phyloP scores from a whole-genome alignment of 1,140 invertebrate genomes.

The Nilaparvata lugens region DNA sequence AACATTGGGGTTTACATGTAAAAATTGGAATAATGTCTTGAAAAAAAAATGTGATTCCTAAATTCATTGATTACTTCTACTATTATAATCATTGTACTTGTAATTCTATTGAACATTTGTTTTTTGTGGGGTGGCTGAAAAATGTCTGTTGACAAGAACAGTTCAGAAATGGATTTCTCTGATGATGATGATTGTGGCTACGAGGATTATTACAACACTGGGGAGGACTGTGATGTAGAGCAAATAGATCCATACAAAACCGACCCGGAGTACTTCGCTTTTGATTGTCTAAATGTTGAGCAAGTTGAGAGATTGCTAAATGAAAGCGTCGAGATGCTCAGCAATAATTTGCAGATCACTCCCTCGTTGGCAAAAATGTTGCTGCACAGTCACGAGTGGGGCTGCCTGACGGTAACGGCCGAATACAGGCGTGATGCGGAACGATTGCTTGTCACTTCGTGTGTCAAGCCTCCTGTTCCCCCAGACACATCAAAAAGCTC shows the following conservation, averaged over 20 bases:
- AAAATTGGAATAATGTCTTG: too few relatives aligned
- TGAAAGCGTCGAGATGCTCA: conserved; percentile 85
- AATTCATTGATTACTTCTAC: too few relatives aligned
- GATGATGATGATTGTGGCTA: conserved; percentile 47
- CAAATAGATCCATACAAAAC: conserved; percentile 62
- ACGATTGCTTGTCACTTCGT: conserved; percentile 64
- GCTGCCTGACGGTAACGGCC: conserved; percentile 63
- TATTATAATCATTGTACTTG: too few relatives aligned
- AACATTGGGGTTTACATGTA: too few relatives aligned
- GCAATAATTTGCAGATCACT: conserved; percentile 72
- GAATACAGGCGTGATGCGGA: conserved; percentile 70
- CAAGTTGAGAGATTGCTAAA: conserved; percentile 89
- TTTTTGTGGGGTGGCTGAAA: too few relatives aligned
- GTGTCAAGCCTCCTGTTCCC: conserved; percentile 59
- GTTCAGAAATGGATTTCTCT: conserved; percentile 47
- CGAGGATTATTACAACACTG: conserved; percentile 50
- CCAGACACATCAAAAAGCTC: conserved; percentile 22
- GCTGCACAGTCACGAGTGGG: conserved; percentile 81
- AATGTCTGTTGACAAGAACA: conserved; percentile 35
- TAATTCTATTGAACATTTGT: too few relatives aligned
- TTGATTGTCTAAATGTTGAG: conserved; percentile 79
- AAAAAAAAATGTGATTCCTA: too few relatives aligned
- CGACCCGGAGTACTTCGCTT: conserved; percentile 87
- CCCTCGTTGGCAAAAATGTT: conserved; percentile 88
- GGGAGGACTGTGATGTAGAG: conserved; percentile 65